Conservation (phyloP, 2,888 invertebrate genomes). For the Metopia argyrocephala region DNA sequence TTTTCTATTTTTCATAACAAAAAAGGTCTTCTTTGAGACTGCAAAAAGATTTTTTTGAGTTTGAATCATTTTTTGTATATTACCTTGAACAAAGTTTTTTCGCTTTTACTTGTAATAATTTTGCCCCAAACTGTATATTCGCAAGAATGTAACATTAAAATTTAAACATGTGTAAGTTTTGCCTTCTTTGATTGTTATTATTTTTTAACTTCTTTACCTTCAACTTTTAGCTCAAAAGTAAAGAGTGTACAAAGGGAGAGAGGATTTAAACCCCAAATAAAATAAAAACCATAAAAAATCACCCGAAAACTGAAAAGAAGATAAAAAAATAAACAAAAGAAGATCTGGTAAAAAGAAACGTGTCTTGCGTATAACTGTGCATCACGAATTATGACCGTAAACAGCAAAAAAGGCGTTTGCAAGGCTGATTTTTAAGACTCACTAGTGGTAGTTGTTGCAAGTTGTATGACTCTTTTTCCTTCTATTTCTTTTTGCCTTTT, state of each 20-base stretch:
- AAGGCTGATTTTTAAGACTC: conserved; percentile 40
- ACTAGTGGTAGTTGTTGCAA: conserved; percentile 17
- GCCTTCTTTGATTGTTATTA: conserved; percentile 25
- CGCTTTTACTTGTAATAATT: background rate
- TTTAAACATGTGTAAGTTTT: conserved; percentile 3
- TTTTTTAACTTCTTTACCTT: conserved; percentile 41
- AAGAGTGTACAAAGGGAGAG: background rate
- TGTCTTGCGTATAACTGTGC: conserved; percentile 65
- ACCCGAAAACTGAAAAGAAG: conserved; percentile 18
- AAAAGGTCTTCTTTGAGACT: too few relatives aligned
- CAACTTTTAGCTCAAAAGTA: background rate
- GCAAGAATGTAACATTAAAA: background rate
- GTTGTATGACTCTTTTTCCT: conserved; percentile 23
- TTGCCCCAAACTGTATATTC: background rate
- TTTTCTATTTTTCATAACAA: too few relatives aligned
- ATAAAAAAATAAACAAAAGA: background rate
- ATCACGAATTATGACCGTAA: conserved; percentile 65
- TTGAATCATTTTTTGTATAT: background rate
- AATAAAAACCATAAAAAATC: background rate
- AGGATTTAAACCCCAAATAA: background rate
- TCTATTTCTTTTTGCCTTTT: conserved; percentile 2
- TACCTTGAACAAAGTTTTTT: background rate
- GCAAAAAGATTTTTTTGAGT: too few relatives aligned
- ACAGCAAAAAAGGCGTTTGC: conserved; percentile 51
- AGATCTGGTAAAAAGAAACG: conserved; percentile 30